These are phyloP conservation scores for Hiodon tergisus DNA, from an alignment of 2,113 vertebrate species.

Conservation along the genomic window DNA sequence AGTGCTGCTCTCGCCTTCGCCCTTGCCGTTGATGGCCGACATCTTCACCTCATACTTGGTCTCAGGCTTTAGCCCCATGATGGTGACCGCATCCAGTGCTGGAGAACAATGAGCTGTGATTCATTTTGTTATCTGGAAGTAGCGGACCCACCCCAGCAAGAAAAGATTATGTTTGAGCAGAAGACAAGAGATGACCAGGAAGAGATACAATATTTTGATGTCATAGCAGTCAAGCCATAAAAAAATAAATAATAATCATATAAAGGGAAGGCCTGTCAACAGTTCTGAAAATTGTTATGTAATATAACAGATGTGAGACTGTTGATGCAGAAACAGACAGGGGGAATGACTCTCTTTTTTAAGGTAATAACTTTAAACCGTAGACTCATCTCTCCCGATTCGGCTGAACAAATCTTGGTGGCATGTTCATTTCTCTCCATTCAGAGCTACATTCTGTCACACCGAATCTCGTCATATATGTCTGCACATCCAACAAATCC, in stretches of 20 bases:
- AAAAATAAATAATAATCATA: neutral
- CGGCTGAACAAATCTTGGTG: too few relatives aligned
- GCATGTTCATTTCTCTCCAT: neutral
- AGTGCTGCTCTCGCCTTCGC: slow-evolving; percentile 77
- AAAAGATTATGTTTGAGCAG: neutral
- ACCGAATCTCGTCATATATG: neutral
- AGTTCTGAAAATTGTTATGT: slow-evolving; percentile 9
- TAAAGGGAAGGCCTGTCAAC: slow-evolving; percentile 21
- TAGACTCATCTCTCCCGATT: neutral
- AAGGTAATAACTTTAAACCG: neutral
- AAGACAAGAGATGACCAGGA: neutral
- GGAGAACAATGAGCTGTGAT: slow-evolving; percentile 3
- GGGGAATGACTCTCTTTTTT: neutral
- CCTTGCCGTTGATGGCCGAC: slow-evolving; percentile 92
- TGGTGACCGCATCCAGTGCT: slow-evolving; percentile 67
- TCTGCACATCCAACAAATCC: neutral
- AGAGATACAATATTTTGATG: neutral
- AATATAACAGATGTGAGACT: neutral
- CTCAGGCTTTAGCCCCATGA: slow-evolving; percentile 80
- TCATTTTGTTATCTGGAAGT: neutral
- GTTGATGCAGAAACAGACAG: neutral
- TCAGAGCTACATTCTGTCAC: neutral
- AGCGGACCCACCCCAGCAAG: neutral
- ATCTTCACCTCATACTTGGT: slow-evolving; percentile 79
- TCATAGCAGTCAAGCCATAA: neutral